These are phyloP conservation scores for Ispidina lecontei DNA, from an alignment of 2,797 vertebrate genomes.

Conservation along the genomic window DNA sequence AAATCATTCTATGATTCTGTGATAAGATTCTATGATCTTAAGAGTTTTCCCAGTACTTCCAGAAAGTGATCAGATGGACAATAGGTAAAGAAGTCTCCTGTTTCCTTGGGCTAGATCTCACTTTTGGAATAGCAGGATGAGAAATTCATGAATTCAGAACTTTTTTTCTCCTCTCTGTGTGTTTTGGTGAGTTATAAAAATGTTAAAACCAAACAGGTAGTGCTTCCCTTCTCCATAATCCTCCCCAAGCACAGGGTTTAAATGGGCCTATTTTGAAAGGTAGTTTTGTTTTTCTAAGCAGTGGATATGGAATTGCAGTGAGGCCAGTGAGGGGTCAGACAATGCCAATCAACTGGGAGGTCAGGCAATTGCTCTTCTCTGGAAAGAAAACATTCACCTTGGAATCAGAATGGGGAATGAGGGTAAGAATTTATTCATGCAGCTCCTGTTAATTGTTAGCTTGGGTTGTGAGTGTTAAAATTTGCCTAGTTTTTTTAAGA, in stretches of 20 bases:
- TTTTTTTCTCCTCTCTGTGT: not conserved
- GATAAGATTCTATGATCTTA: not conserved
- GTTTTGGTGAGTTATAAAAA: conserved; percentile 5
- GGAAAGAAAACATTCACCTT: conserved; percentile 14
- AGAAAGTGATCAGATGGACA: not conserved
- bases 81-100: not conserved
- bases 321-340: conserved; percentile 43
- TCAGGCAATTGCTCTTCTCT: not conserved
- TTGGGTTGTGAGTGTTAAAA: not conserved
- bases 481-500: conserved; percentile 6
- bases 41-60: not conserved
- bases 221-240: not conserved
- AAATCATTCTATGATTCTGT: too few relatives aligned
- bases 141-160: not conserved
- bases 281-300: conserved; percentile 33
- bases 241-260: not conserved
- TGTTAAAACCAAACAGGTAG: not conserved
- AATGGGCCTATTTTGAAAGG: conserved; percentile 28
- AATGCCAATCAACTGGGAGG: conserved; percentile 34
- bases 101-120: not conserved
- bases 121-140: not conserved
- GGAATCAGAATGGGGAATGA: conserved; percentile 12
- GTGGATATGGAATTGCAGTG: not conserved
- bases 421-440: conserved; percentile 14
- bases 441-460: conserved; percentile 35